Evolutionary conservation across 2,113 vertebrate species (phyloP), one percentile per base, ranked within the genome.

Genomic region (Circaetus gallicus): DNA sequence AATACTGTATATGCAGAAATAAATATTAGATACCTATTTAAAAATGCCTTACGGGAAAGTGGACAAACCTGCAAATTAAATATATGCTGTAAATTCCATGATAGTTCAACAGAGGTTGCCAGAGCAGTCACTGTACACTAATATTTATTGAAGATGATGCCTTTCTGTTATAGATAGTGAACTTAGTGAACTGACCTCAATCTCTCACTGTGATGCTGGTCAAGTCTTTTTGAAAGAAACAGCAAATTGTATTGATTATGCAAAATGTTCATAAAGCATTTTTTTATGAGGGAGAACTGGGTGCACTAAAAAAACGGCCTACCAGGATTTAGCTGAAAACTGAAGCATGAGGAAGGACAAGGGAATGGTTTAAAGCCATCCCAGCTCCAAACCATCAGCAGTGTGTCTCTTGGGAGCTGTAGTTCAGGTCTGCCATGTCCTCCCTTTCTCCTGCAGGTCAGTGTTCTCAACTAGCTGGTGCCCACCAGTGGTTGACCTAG

Each of bases 11-110:
- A 40, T 78, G 74, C 38, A 84, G 92, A 85, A 84, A 94, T 59
- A 93, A 92, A 94, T 91, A 82, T 82, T 77, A 80, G 89, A 31
- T 53, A 58, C 55, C 56, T 56, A 29, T 18, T 89, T 74, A 10
- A 87, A 86, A 84, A 93, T 53, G 61, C 86, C 81, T 96, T 95
- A 59, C 20, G 13, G 94, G 96, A 95, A 97, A 89, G 76, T 25
- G 53, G 65, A 69, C 69, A 82, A 80, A 87, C 36, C 53, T 82
- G 77, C 28, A 76, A 49, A 76, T 49, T 38, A 90, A 65, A 40
- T 63, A 7, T 2, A 9, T 43, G 85, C 86, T 81, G 80, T 67
- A 45, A 81, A 25, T 61, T 45, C 34, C 10, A 13, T 31, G 26
- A 47, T 31, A 50, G 61, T 76, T 74, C 78, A 76, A 16, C 56